phyloP scores from a whole-genome alignment of 2,888 invertebrate genomes.

The Notodonta ziczac region DNA sequence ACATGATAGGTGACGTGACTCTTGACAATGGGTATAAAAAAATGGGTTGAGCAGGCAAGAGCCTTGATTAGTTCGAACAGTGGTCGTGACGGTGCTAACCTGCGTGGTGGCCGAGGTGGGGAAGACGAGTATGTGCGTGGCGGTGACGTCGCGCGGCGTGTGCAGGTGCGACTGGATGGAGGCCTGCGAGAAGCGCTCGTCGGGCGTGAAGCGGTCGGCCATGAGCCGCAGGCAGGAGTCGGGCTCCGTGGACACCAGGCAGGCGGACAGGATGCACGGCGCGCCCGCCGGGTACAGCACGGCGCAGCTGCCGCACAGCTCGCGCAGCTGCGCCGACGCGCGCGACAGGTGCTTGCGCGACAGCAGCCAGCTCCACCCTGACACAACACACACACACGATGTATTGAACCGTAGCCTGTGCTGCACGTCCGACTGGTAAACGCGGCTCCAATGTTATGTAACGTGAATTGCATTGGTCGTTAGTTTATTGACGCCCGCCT shows the following conservation, averaged over 20 bases:
- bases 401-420: too few relatives aligned
- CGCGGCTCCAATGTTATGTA: too few relatives aligned
- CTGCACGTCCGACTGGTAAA: too few relatives aligned
- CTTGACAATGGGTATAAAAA: too few relatives aligned
- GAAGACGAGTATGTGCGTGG: slow-evolving; percentile 99
- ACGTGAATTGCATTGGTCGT: too few relatives aligned
- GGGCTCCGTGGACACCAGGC: slow-evolving; percentile 97
- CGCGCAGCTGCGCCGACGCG: slow-evolving; percentile 94
- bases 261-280: slow-evolving; percentile 98
- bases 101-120: slow-evolving; percentile 98
- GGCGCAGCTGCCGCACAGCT: slow-evolving; percentile 95
- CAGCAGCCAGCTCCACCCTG: slow-evolving; percentile 95
- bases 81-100: slow-evolving; percentile 66
- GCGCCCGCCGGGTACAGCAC: slow-evolving; percentile 92
- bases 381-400: background rate
- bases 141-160: slow-evolving; percentile 98
- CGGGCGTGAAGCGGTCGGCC: slow-evolving; percentile 98
- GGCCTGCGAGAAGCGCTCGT: slow-evolving; percentile 94
- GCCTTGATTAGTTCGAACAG: too few relatives aligned
- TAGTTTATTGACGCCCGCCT: too few relatives aligned
- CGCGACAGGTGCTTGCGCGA: slow-evolving; percentile 95
- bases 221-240: slow-evolving; percentile 94
- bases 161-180: slow-evolving; percentile 95
- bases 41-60: too few relatives aligned
- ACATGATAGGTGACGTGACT: too few relatives aligned